Percentiles rank a stretch among this genome's conserved stretches.
phyloP scores from a whole-genome alignment of 1,140 invertebrate species.

The Hyphantria cunea region DNA sequence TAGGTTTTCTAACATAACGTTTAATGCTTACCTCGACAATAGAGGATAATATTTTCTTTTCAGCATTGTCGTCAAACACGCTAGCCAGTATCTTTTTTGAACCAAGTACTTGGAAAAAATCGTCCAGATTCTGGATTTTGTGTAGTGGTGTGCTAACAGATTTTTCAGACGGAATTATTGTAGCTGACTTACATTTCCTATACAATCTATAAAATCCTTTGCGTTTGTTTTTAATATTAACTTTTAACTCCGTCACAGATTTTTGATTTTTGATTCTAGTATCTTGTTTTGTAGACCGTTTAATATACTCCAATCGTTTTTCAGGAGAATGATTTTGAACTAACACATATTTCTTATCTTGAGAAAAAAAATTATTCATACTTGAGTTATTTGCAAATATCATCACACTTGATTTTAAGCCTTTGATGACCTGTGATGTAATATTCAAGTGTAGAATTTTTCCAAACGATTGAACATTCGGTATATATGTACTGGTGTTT shows the following conservation, averaged over 20 bases:
- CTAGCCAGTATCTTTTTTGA: slow-evolving; percentile 41
- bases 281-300: background rate
- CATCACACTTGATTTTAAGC: background rate
- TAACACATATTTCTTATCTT: background rate
- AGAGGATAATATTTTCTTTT: slow-evolving; percentile 40
- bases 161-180: slow-evolving; percentile 41
- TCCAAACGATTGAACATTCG: too few species aligned
- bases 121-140: slow-evolving; percentile 60
- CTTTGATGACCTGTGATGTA: background rate
- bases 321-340: background rate
- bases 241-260: background rate
- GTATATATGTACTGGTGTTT: too few species aligned
- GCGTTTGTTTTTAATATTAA: slow-evolving; percentile 37
- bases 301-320: slow-evolving; percentile 9
- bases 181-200: slow-evolving; percentile 66
- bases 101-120: slow-evolving; percentile 62
- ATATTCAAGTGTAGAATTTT: too few species aligned
- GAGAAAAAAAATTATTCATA: background rate
- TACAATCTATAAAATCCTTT: slow-evolving; percentile 54
- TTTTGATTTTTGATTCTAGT: background rate
- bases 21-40: slow-evolving; percentile 38
- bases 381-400: slow-evolving; percentile 7
- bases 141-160: slow-evolving; percentile 37
- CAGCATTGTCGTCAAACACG: slow-evolving; percentile 41
- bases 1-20: too few species aligned